Base-by-base conservation (phyloP, 1,140 invertebrate species). In the Neotoxoptera formosana region DNA sequence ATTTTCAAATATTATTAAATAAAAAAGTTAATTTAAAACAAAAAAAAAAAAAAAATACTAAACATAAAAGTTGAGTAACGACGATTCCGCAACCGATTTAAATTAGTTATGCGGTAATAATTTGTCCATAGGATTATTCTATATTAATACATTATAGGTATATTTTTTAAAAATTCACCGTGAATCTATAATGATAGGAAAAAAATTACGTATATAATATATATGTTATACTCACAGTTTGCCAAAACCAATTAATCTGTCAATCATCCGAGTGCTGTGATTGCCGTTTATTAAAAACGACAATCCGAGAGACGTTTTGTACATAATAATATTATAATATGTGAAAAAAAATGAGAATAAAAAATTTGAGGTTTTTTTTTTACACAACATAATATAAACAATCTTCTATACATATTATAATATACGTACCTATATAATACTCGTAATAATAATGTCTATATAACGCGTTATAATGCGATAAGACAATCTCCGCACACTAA, bases 11-110 rank as follows among this genome's bases (percentile, higher is more conserved):
- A 41, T 45, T 86, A 41, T 45, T 86, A 41, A 45, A 86, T 23
- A 86, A 86, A 41, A 86, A 86, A 86, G 60, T 76, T 76, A 76
- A 76, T 76, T 76, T 76, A 76, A 76, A 76, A 67, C 25, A 67
- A 76, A 76, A 76, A n/a, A 67, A 67, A 76, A 76, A 76, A n/a
- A 67, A 67, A 30, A 14, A 76, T n/a, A n/a, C 25, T 76, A 76
- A 76, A n/a, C 14, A 47, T 86, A 30, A 9, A 45, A 47, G 83
- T 86, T 86, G 83, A 45, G 83, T 47, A 84, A 86, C 51, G 20
- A 53, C 83, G 41, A 41, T 76, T 76, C 41, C 25, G 23, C 25
- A 86, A 23, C 51, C 51, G 21, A 53, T 53, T 53, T 30, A 86
- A 86, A 41, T 25, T n/a, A n/a, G 30, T 17, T n/a, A 76, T 45